Base-by-base conservation (phyloP, 1,140 invertebrate genomes). In the Ylistrum balloti region DNA sequence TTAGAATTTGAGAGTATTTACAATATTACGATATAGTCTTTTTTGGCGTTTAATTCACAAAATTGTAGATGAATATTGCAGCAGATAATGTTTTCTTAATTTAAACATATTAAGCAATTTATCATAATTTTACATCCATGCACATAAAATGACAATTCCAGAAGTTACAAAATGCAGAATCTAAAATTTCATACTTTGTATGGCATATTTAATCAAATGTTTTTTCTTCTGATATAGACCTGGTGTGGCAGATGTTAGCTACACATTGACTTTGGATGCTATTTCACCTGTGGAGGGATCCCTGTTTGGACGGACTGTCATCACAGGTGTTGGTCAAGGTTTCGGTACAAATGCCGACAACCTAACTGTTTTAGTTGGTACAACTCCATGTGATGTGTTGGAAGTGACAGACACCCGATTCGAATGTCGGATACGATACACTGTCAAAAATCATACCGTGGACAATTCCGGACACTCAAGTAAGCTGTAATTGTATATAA, bases 321-420 rank as follows among this genome's bases (percentile, higher is more conserved):
- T 96, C 0, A 94, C 93, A 3, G 88, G 95, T 33, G 91, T 92
- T 34, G 95, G 95, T 0, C 87, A 90, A 33, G 95, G 95, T 22
- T 95, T 95, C 90, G 89, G 88, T 34, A 91, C 48, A 13, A 89
- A 93, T 89, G 91, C 11, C 17, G n/a, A 22, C 1, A 28, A 2
- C 88, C 91, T 15, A 92, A 95, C 33, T 92, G 86, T 28, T 86
- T 96, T 28, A 7, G 35, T 38, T 7, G 94, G 93, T 22, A 32
- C 74, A 9, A 85, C 91, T 45, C 34, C 22, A 33, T 96, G 95
- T 90, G 90, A 88, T 20, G 86, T 95, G 1, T 90, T 92, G n/a
- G 88, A 87, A 45, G 89, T 91, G 9, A 91, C 91, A 0, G 74
- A 41, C 35, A 93, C 92, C 17, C n/a, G 89, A 34, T 93, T 95